Base-by-base conservation (phyloP, 1,140 invertebrate species). In the Andrena cerasifolii region DNA sequence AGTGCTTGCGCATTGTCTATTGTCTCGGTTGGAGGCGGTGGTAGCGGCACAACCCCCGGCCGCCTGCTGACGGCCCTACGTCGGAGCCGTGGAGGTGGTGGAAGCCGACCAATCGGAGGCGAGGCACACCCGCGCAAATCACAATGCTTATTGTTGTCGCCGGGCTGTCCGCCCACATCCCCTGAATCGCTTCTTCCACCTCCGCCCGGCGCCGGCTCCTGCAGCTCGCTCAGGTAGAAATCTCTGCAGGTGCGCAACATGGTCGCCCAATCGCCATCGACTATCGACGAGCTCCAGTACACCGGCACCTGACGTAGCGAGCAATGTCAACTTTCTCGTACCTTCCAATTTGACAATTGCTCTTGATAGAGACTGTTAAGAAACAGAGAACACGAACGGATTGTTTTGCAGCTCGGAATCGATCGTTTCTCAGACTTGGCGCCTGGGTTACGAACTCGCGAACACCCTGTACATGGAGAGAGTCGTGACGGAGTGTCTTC, bases 71-170 rank as follows among this genome's bases (percentile, higher is more conserved):
- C 83, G 84, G 81, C 74, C 79, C 85, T 80, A 74, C 70, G 82
- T 83, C 86, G 72, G 82, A 53, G 74, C 67, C 53, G 75, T 78
- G 87, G 88, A 84, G 86, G 87, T 87, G 89, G 82, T 76, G 84
- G 81, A 75, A 83, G 79, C 73, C 78, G 82, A 87, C 92, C 92
- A 93, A 93, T 93, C 49, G 79, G 84, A 83, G 65, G 70, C 75
- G 49, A 81, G 86, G 79, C 86, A 86, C 90, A 90, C 88, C 88
- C 92, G 90, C 91, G 86, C 92, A 93, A 92, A 93, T 93, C 92
- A 93, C 92, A 93, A 93, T 93, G 92, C 91, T 92, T 90, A 92
- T 93, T 93, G 92, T 93, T 93, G 90, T 90, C 89, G 86, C 75
- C 83, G 86, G 80, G 84, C 86, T 88, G 86, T 91, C 89, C 90